phyloP scores from a whole-genome alignment of 2,888 invertebrate genomes.

The Drosophila nr. perissopoda region DNA sequence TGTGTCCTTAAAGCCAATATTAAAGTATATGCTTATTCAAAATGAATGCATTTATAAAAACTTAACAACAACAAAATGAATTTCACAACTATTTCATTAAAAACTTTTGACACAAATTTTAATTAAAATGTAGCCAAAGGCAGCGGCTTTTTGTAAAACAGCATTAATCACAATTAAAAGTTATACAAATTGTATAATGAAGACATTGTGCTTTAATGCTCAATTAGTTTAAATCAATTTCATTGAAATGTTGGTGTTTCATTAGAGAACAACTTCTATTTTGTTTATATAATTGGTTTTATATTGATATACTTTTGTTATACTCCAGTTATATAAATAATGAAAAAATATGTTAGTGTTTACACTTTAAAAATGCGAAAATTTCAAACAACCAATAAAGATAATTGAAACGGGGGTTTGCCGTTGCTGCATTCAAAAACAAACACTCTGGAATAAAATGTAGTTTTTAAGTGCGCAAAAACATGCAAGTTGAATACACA shows the following conservation, averaged over 20 bases:
- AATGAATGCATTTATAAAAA: neutral
- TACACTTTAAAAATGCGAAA: neutral
- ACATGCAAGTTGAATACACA: constrained; percentile 19
- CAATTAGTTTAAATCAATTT: neutral
- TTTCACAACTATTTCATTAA: constrained; percentile 13
- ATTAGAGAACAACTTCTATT: neutral
- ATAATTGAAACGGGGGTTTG: neutral
- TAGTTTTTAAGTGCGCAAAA: constrained; percentile 9
- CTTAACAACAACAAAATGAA: neutral
- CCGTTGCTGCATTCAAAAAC: neutral
- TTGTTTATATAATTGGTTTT: neutral
- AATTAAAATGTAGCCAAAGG: constrained; percentile 32
- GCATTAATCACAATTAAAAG: constrained; percentile 14
- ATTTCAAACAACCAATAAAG: neutral
- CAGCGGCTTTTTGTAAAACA: neutral
- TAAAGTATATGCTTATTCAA: constrained; percentile 7
- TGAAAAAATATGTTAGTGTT: neutral
- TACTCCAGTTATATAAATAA: neutral
- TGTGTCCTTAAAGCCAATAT: constrained; percentile 10
- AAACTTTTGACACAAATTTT: constrained; percentile 34
- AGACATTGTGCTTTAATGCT: neutral
- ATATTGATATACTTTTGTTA: accelerated
- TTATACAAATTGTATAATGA: neutral
- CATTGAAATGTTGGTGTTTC: neutral
- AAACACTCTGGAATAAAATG: constrained; percentile 22